Evolutionary conservation across 2,797 vertebrate species (phyloP), one percentile per base, ranked within the genome.

Genomic region (Antennarius maculatus): DNA sequence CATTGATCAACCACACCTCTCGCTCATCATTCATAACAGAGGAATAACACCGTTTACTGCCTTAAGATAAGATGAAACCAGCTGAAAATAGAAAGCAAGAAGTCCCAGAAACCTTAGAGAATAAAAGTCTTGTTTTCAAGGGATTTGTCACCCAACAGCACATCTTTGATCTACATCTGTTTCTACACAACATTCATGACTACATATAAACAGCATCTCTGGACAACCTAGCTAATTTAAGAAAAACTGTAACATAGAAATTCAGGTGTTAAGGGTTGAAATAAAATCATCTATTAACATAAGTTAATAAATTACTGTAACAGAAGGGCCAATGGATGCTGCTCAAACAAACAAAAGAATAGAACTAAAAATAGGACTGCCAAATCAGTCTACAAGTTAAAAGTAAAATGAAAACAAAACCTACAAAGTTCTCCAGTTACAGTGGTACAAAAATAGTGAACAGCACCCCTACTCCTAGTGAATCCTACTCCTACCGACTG

Each of bases 121-220:
- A 8, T 50, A n/a, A 12, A 1, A 43, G 37, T 37, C 39, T 11
- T 6, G 31, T 34, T 34, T 34, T 34, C 8, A 34, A 34, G 31
- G 31, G 31, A 34, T 34, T 3, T 34, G 31, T 34, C 8, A 34
- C 31, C 31, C 23, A 23, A 23, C 23, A 23, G 2, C 23, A 23
- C 23, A 23, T 23, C 23, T 23, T 23, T 23, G 23, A 23, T 23
- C 23, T 23, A 23, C 2, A 4, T 7, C 11, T 4, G 31, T 77
- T 82, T 80, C 76, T 7, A 14, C 66, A 55, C 64, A 83, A 79
- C 76, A 77, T 64, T 52, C 54, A 60, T 72, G 66, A 69, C 8
- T 1, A 47, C n/a, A 80, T 71, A 86, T 85, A 69, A 86, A 83
- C 8, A 42, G 41, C 61, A 56, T 67, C 65, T 53, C 72, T 12